Percentiles rank a stretch among this genome's conserved stretches.
Conservation (phyloP, 2,797 vertebrate species). For the Halcyon smyrnensis region DNA sequence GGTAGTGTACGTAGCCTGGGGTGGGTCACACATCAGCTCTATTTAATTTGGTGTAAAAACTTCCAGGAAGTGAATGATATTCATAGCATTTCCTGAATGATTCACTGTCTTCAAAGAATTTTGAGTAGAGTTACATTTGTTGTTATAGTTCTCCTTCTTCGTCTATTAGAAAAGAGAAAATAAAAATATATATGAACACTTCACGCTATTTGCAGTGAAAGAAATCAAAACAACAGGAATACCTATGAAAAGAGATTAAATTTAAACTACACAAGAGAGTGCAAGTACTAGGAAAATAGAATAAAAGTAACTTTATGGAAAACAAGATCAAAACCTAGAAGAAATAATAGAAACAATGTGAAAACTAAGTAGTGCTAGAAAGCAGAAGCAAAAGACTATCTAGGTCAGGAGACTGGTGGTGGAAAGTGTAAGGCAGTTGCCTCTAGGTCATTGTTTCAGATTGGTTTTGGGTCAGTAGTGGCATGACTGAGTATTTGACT, state of each 20-base stretch:
- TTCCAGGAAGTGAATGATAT: neutral
- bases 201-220: neutral
- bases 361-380: neutral
- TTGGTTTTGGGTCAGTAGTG: neutral
- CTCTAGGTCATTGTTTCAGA: neutral
- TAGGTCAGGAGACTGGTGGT: neutral
- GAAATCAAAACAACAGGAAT: neutral
- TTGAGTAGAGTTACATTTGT: neutral
- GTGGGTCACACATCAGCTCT: neutral
- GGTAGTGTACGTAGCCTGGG: neutral
- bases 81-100: neutral
- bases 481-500: neutral
- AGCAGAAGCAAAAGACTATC: neutral
- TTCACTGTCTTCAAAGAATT: neutral
- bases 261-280: neutral
- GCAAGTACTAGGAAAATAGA: neutral
- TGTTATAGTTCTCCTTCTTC: neutral
- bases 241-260: neutral
- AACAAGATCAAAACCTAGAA: neutral
- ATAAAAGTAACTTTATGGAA: neutral
- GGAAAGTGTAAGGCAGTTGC: neutral
- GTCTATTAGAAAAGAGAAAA: neutral
- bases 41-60: neutral
- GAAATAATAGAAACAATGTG: neutral
- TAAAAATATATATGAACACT: neutral